Evolutionary conservation across 2,113 vertebrate genomes (phyloP), one percentile per base, ranked within the genome.

Genomic region (Leptodactylus fuscus): DNA sequence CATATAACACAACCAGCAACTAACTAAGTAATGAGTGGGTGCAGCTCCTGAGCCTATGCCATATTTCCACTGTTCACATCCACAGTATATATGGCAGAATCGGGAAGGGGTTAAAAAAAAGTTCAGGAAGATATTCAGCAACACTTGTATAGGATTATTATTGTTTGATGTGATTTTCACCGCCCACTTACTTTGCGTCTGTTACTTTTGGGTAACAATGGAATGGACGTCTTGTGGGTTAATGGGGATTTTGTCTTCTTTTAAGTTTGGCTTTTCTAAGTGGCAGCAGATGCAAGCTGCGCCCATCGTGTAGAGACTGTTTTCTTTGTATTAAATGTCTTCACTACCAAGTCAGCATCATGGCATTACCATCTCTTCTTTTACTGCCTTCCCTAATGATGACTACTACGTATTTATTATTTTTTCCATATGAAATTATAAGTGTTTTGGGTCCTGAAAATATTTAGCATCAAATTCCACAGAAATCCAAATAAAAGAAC

Each of bases 351-450:
- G 62, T 71, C 29, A 70, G 48, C 46, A 16, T 20, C 22, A 32
- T 82, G 81, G 81, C 81, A n/a, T 55, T 32, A 27, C 82, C n/a
- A 60, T 29, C 9, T 12, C 71, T 20, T 16, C 38, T 75, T 83
- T 75, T 46, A 75, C n/a, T 48, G 16, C 49, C 9, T 5, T 71
- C 34, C 22, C 69, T 44, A 74, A 55, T 74, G 81, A 55, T 58
- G 81, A 71, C 36, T 29, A 62, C 34, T 83, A 46, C 9, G 10
- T 32, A 75, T 60, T 60, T 75, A 75, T 75, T 74, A 83, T 75
- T 76, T 83, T 83, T 83, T 83, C 82, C 82, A 83, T 74, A 32
- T 83, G 27, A 73, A 83, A 38, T 53, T 74, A 38, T 60, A 46
- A 76, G 71, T 51, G 75, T 85, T 85, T 69, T 71, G 71, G 73